Base-by-base conservation (phyloP, 2,797 vertebrate species). In the Morelia viridis region DNA sequence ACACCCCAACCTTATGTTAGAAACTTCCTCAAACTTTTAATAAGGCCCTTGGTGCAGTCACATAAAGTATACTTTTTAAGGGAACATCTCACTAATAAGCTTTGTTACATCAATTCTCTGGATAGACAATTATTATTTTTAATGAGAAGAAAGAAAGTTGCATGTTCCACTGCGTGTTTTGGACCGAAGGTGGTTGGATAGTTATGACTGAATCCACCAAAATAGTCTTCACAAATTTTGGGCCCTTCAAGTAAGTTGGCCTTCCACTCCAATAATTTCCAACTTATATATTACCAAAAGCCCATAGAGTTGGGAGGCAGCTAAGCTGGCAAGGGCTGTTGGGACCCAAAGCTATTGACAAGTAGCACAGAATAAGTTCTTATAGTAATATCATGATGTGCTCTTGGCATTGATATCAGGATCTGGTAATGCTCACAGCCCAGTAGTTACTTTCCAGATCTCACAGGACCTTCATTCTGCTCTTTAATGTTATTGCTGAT, bases 21-120 rank as follows among this genome's bases (percentile, higher is more conserved):
- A 87, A 76, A 92, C 41, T 90, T 92, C 35, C 71, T 57, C 5
- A 22, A 26, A 89, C 83, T 92, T 92, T 87, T 92, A 92, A 92
- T 92, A 92, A 87, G 89, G 84, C 46, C 88, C 92, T 87, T 10
- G 19, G 84, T 80, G 65, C 65, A 56, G 68, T 13, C 1, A 12
- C 28, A 56, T 26, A 87, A 83, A 64, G 13, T 28, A 35, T 62
- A 80, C 58, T 92, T 90, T 61, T 60, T 2, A 62, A 87, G 60
- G n/a, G 2, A 50, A 62, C 65, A 31, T 53, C 12, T 61, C 13
- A 10, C 87, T 90, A 92, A 53, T 58, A 56, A 80, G 87, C 57
- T 87, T 76, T 90, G 57, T 71, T 10, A 46, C 0, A 11, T 87
- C 87, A 89, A 92, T 85, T 22, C 84, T 31, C 92, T 61, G 76